Base-by-base conservation (phyloP, 1,140 invertebrate genomes). In the Harlomillsia oculata region DNA sequence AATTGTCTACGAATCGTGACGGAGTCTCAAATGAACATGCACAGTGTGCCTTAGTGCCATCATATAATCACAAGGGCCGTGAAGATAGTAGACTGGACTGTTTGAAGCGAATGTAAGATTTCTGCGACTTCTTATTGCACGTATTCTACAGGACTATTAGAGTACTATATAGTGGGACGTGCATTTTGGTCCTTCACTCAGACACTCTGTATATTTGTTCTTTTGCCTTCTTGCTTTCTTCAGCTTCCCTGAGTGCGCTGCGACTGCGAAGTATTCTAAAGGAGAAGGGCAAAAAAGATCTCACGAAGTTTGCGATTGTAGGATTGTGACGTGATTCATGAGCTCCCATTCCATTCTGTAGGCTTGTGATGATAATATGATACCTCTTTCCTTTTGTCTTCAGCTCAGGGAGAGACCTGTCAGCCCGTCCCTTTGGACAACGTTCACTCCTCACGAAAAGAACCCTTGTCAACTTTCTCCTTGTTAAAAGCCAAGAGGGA, bases 251-350 rank as follows among this genome's bases (percentile, higher is more conserved):
- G 5, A 20, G 16, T 18, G 9, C 4, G n/a, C n/a, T n/a, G n/a
- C n/a, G n/a, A n/a, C n/a, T n/a, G n/a, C n/a, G n/a, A 11, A 20
- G 46, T 21, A 49, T 49, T 49, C 8, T 34, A 34, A 34, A n/a
- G 32, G 32, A 34, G 32, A 9, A n/a, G n/a, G 8, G 32, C 32
- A 34, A 9, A 8, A 34, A 34, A 34, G 32, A 9, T n/a, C 40
- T 16, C 40, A 41, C 21, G 14, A 56, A 56, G 30, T 46, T 48
- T 39, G 29, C 32, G 56, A 58, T 58, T 48, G 28, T 48, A 30
- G 45, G 45, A 48, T 49, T 52, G 54, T 45, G 51, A 62, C 41
- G 60, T 62, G 60, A 62, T 62, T 62, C 55, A 62, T 62, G 60
- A 53, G 56, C 40, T 57, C 49, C 54, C 44, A 50, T 62, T 57